Conservation (phyloP, 2,113 vertebrate species). For the Cephalopholis sonnerati region DNA sequence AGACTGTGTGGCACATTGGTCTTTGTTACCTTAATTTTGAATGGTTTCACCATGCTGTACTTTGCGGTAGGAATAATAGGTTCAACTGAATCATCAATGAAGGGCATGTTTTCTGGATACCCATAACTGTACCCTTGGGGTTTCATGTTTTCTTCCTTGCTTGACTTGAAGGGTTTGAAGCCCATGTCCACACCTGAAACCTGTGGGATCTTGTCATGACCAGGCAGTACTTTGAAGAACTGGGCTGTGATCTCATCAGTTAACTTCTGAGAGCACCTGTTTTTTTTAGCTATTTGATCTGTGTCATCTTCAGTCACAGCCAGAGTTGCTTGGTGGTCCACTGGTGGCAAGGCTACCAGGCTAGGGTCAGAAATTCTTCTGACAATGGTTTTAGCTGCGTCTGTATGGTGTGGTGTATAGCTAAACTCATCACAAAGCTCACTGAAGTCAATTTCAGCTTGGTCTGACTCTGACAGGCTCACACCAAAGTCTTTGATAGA, state of each 20-base stretch:
- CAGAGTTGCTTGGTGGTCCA: conserved; percentile 40
- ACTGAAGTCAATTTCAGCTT: conserved; percentile 74
- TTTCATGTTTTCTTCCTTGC: conserved; percentile 43
- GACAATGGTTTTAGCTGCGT: conserved; percentile 8
- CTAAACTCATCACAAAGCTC: conserved; percentile 67
- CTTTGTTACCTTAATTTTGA: conserved; percentile 11
- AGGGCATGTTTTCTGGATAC: conserved; percentile 47
- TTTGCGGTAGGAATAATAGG: conserved; percentile 20
- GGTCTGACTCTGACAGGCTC: conserved; percentile 74
- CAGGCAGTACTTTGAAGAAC: not conserved
- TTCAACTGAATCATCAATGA: conserved; percentile 74
- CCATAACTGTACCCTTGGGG: conserved; percentile 7
- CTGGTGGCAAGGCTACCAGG: conserved; percentile 9
- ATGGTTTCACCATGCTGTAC: conserved; percentile 54
- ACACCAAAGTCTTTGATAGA: conserved; percentile 73
- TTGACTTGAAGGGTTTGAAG: conserved; percentile 36
- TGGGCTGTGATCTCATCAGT: conserved; percentile 34
- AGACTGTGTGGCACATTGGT: conserved; percentile 13
- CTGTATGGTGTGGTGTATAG: conserved; percentile 31
- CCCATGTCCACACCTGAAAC: conserved; percentile 27
- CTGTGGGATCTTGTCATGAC: conserved; percentile 31
- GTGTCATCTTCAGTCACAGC: conserved; percentile 58
- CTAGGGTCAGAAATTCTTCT: conserved; percentile 19
- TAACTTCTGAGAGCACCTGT: conserved; percentile 32
- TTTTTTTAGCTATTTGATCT: conserved; percentile 34